Evolutionary conservation across 2,113 vertebrate species (phyloP), one percentile per base, ranked within the genome.

Genomic region (Etia nguti): DNA sequence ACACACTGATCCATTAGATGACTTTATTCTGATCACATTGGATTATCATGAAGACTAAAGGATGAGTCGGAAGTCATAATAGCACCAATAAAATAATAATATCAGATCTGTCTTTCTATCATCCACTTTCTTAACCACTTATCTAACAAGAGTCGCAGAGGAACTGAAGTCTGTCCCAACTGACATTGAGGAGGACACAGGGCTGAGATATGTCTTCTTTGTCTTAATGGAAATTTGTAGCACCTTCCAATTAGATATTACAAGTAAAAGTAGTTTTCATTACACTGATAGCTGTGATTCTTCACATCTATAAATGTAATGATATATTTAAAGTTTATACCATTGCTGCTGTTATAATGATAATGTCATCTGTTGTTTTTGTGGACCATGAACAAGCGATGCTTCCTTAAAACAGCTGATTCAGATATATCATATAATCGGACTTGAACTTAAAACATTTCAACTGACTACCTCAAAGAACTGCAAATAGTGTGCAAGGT

Each of bases 371-470:
- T 48, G 24, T 75, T 46, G 16, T 20, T 29, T 46, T 48, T 48
- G 43, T 75, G 24, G 41, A 8, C 26, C 70, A 6, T 29, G 8
- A 50, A 0, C 70, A 50, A 50, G 43, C 26, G 1, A 29, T 10
- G 70, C 10, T 77, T 75, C 24, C 70, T 75, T 50, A 48, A 75
- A 75, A 50, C 70, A 50, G 70, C 24, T 31, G 70, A 50, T 77
- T 50, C 16, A 20, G 70, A 31, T 10, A 29, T 29, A 2, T 48
- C 0, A 2, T 48, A 48, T 29, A 75, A 75, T 29, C 2, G 18
- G 43, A 48, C 43, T 29, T 75, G 41, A 75, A 5, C 68, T 75
- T 26, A 18, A 73, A 46, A 48, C 2, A 75, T 75, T 75, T 75
- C 16, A 50, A 77, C 16, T 20, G 6, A 20, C 15, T 29, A 8